A percentile compares a stretch with the other conserved stretches of the same genome.
These are phyloP conservation scores for Kryphioiulus occultus DNA, from an alignment of 2,888 invertebrate genomes.

Conservation along the genomic window DNA sequence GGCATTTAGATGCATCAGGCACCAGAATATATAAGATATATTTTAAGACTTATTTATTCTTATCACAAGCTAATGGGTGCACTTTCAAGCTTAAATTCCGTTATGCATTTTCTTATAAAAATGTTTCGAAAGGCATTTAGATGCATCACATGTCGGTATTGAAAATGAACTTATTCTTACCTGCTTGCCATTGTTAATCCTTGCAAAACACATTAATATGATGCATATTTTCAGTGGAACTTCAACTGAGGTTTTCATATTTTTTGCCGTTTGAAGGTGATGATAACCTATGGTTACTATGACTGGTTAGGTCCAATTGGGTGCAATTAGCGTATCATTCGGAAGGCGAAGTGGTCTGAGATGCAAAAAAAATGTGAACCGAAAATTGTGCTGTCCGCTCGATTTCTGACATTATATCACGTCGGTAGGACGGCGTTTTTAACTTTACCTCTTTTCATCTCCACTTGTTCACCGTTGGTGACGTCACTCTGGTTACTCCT, in stretches of 20 bases:
- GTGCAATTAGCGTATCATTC: background rate
- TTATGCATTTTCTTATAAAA: no score
- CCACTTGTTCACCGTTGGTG: background rate
- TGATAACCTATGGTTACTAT: background rate
- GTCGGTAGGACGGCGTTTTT: background rate
- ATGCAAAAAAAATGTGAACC: background rate
- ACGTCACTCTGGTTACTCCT: background rate
- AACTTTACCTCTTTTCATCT: constrained; percentile 31
- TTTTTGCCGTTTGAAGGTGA: background rate
- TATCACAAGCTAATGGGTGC: no score
- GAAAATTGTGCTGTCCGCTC: background rate
- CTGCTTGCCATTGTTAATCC: constrained; percentile 21
- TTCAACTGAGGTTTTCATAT: background rate
- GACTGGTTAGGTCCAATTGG: background rate
- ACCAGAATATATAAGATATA: no score
- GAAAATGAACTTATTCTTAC: background rate
- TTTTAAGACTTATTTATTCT: no score
- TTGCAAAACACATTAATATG: constrained; percentile 28
- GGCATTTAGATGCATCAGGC: no score
- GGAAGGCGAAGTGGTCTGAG: background rate
- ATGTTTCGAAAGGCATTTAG: no score
- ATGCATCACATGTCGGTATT: no score
- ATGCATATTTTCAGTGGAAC: constrained; percentile 29
- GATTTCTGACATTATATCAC: constrained; percentile 11
- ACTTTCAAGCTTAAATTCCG: no score